Conservation (phyloP, 2,888 invertebrate species). For the Dione juno region DNA sequence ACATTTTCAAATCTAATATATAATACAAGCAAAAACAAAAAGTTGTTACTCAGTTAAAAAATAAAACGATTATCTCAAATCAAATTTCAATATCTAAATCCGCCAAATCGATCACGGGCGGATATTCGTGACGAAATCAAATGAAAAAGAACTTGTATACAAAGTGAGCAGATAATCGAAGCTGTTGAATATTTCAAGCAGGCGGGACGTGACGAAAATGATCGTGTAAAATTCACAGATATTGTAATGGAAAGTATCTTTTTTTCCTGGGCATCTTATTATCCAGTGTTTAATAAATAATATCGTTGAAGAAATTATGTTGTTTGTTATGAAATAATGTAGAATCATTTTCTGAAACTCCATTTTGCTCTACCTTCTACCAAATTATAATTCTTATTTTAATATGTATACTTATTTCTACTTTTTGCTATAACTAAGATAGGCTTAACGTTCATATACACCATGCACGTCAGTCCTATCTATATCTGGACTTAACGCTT, state of each 20-base stretch:
- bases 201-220: slow-evolving; percentile 71
- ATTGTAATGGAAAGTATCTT: not conserved
- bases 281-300: not conserved
- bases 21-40: not conserved
- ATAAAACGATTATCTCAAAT: slow-evolving; percentile 25
- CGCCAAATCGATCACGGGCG: slow-evolving; percentile 32
- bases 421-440: too few species aligned
- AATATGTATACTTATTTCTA: too few species aligned
- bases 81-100: slow-evolving; percentile 32
- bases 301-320: not conserved
- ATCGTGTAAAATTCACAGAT: slow-evolving; percentile 48
- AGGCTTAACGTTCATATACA: too few species aligned
- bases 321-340: not conserved
- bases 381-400: too few species aligned
- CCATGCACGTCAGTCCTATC: too few species aligned
- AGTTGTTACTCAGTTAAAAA: slow-evolving; percentile 8
- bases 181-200: slow-evolving; percentile 77
- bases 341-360: not conserved
- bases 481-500: too few species aligned
- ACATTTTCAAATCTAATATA: not conserved
- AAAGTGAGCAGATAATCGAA: slow-evolving; percentile 78
- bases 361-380: too few species aligned
- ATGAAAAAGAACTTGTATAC: slow-evolving; percentile 75
- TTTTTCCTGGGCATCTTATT: not conserved
- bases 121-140: slow-evolving; percentile 61